phyloP scores from a whole-genome alignment of 53 echinoderm and acorn worm species.

The Hippasteria phrygiana region DNA sequence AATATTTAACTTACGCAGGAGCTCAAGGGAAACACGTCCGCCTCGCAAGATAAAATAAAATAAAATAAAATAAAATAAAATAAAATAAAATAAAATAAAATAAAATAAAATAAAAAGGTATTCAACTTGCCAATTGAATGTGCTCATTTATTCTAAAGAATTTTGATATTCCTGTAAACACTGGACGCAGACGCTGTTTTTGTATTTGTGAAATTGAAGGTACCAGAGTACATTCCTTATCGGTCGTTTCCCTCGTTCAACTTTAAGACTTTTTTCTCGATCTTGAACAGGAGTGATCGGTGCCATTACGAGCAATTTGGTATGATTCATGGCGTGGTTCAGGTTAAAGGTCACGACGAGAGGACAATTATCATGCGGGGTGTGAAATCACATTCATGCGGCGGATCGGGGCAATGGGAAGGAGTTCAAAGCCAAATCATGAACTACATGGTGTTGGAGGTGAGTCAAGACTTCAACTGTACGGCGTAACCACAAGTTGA shows the following conservation, averaged over 20 bases:
- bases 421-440: background rate
- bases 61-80: too few relatives aligned
- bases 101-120: too few relatives aligned
- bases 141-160: too few relatives aligned
- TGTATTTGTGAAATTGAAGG: background rate
- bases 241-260: background rate
- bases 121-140: too few relatives aligned
- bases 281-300: background rate
- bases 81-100: too few relatives aligned
- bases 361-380: conserved; percentile 65
- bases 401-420: conserved; percentile 33
- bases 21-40: too few relatives aligned
- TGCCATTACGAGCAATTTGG: conserved; percentile 82
- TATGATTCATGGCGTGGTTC: conserved; percentile 65
- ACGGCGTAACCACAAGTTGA: too few relatives aligned
- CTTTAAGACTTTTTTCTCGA: background rate
- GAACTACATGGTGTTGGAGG: conserved; percentile 68
- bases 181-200: too few relatives aligned
- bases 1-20: too few relatives aligned
- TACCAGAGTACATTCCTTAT: background rate
- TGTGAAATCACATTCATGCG: conserved; percentile 74
- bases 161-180: too few relatives aligned
- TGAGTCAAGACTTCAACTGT: background rate
- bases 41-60: too few relatives aligned
- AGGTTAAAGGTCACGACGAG: conserved; percentile 77